Base-by-base conservation (phyloP, 2,113 vertebrate genomes). In the Saguinus midas region DNA sequence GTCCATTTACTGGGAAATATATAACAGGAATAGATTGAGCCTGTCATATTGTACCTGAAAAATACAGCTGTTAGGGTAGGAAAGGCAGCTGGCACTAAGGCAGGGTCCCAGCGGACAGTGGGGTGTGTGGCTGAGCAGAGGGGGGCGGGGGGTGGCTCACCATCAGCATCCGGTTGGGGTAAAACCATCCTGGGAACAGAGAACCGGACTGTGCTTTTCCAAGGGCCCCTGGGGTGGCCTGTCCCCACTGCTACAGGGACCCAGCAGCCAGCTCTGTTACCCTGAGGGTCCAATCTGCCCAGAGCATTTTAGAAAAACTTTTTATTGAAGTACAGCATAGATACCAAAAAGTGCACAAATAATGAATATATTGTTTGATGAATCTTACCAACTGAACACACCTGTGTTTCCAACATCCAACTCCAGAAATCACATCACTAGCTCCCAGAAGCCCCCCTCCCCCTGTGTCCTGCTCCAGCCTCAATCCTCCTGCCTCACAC, bases 1-100 rank as follows among this genome's bases (percentile, higher is more conserved):
- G 96, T 97, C 97, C 96, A 97, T 98, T 97, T 98, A 97, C 96
- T 93, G 97, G 95, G 96, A 98, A 98, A 97, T 97, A 97, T 97
- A 97, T 98, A 98, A 98, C 97, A 89, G 97, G 98, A 97, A 97
- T 96, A 91, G 98, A 98, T 96, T 95, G 91, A 97, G 95, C 96
- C 97, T 96, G 97, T 98, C 97, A 96, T 97, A 97, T 94, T 95
- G 96, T 81, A 97, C 97, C 97, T 98, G 95, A 97, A 96, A 98
- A 98, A 98, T 97, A 97, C 88, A 97, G 96, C 96, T 97, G 96
- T 96, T 97, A 95, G 94, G 96, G 96, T 91, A 95, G 96, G 88
- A 78, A 58, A 91, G 95, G 95, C 96, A 95, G 97, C 86, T 91
- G 95, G 94, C 87, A 96, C 90, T 18, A 3, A 88, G 95, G 79